phyloP scores from a whole-genome alignment of 2,113 vertebrate species.

The Myxocyprinus asiaticus region DNA sequence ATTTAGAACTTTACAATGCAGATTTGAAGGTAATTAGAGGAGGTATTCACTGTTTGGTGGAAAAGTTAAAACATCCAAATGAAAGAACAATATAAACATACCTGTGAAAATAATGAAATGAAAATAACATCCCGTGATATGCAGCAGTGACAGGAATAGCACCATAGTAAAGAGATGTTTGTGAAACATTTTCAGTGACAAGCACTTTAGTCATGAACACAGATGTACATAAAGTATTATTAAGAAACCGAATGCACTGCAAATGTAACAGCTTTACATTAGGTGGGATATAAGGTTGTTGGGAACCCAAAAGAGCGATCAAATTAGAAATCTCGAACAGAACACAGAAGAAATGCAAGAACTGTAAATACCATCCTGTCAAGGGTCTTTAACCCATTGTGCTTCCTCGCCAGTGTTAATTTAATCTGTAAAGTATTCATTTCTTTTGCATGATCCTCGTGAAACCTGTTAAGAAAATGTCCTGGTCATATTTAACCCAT shows the following conservation, averaged over 20 bases:
- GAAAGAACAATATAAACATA: background rate
- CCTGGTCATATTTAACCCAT: too few species aligned
- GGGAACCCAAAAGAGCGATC: background rate
- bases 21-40: background rate
- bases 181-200: background rate
- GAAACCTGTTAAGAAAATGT: too few species aligned
- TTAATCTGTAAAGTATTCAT: background rate
- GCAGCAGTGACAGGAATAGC: slow-evolving; percentile 9
- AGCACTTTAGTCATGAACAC: slow-evolving; percentile 9
- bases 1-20: background rate
- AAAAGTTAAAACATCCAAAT: background rate
- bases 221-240: slow-evolving; percentile 8
- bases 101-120: background rate
- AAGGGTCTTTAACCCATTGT: background rate
- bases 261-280: too few species aligned
- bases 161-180: background rate
- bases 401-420: background rate
- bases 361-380: background rate
- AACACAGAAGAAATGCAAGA: background rate
- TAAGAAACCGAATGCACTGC: background rate
- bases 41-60: background rate
- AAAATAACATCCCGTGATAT: background rate
- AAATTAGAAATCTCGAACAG: background rate
- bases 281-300: background rate
- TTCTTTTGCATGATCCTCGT: background rate